phyloP scores from a whole-genome alignment of 2,113 vertebrate genomes.

The Muntiacus muntjak region DNA sequence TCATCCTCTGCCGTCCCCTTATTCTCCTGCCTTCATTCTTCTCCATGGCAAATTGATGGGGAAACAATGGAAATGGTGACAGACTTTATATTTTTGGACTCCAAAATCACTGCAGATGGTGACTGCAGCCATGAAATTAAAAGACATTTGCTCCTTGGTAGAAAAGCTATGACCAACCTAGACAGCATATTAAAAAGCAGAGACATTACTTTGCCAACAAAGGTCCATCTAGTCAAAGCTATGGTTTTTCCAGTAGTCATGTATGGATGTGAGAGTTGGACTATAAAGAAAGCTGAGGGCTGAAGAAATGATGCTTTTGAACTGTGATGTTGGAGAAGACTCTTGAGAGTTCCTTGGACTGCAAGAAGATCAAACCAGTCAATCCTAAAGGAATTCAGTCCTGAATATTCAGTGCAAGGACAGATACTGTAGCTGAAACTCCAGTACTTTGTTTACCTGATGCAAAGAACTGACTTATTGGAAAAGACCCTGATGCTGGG shows the following conservation, averaged over 20 bases:
- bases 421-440: background rate
- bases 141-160: accelerated
- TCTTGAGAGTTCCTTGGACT: too few relatives aligned
- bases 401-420: too few relatives aligned
- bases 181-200: background rate
- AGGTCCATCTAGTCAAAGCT: background rate
- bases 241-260: background rate
- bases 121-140: too few relatives aligned
- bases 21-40: background rate
- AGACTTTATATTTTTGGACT: too few relatives aligned
- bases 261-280: background rate
- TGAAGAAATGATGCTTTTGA: accelerated
- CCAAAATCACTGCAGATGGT: too few relatives aligned
- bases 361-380: too few relatives aligned
- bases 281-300: background rate
- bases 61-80: too few relatives aligned
- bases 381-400: too few relatives aligned
- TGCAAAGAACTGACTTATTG: accelerated
- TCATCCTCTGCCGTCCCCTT: background rate
- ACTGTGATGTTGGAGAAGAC: too few relatives aligned
- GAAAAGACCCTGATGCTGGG: too few relatives aligned
- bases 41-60: too few relatives aligned
- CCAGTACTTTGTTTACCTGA: background rate
- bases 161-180: too few relatives aligned
- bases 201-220: background rate